Evolutionary conservation across 2,888 invertebrate species (phyloP).

Genomic region (Ecliptopera silaceata): DNA sequence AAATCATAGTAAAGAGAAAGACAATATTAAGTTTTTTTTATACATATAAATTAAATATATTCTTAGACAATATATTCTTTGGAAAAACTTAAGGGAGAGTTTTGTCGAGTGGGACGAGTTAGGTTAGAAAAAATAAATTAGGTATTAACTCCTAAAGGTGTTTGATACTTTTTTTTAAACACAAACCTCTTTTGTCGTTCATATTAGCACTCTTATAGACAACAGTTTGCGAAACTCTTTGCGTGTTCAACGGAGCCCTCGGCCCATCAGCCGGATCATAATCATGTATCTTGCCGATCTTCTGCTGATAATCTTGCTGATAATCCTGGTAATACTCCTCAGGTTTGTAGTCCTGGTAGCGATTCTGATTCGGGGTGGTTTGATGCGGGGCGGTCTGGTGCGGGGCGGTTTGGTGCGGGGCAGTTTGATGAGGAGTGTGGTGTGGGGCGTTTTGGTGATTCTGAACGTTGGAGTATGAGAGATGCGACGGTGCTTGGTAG

Average conservation of each 20-base stretch:
- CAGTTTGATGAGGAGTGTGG: not conserved
- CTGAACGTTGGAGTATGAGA: conserved; percentile 12
- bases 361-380: conserved; percentile 2
- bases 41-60: no score
- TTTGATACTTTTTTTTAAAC: no score
- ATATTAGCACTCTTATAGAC: conserved; percentile 87
- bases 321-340: conserved; percentile 53
- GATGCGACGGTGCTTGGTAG: conserved; percentile 24
- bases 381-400: not conserved
- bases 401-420: not conserved
- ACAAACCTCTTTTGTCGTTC: conserved; percentile 67
- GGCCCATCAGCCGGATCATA: conserved; percentile 91
- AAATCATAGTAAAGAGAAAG: no score
- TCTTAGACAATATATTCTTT: no score
- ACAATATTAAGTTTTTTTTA: no score
- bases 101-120: not conserved
- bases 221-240: conserved; percentile 90
- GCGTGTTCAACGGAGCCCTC: conserved; percentile 87
- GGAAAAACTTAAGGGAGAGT: no score
- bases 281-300: conserved; percentile 90
- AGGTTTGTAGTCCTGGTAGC: conserved; percentile 27
- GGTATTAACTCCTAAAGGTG: no score
- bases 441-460: conserved; percentile 18
- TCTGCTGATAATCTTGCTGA: conserved; percentile 56
- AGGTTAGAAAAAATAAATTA: no score